Evolutionary conservation across 2,888 invertebrate species (phyloP).

Genomic region (Aproaerema taeniolella): DNA sequence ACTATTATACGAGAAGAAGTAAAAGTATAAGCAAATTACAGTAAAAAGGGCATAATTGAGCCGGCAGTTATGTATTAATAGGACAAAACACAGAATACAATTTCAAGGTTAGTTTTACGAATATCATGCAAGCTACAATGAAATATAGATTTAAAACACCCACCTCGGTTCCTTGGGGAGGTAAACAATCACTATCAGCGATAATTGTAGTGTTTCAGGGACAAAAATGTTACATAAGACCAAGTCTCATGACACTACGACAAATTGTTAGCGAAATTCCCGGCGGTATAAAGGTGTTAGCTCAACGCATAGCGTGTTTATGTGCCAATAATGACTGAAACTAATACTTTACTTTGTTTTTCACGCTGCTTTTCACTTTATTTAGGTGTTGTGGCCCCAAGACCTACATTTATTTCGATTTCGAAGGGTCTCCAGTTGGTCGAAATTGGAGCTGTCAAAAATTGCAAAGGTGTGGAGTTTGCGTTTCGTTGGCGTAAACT

Average conservation of each 20-base stretch:
- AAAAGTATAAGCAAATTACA: no score
- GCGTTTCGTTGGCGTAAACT: constrained; percentile 29
- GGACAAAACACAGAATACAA: neutral
- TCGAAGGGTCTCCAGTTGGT: constrained; percentile 33
- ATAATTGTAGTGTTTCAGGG: constrained; percentile 50
- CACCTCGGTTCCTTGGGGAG: constrained; percentile 58
- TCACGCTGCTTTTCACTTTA: constrained; percentile 47
- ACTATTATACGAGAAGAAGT: no score
- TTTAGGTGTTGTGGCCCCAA: constrained; percentile 49
- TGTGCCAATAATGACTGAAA: constrained; percentile 41
- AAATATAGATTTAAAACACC: constrained; percentile 24
- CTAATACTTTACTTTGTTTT: constrained; percentile 63
- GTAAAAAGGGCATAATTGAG: neutral
- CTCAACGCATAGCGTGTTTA: constrained; percentile 45
- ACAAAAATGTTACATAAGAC: constrained; percentile 70
- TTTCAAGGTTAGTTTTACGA: constrained; percentile 58
- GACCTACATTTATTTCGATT: constrained; percentile 65
- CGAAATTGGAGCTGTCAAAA: constrained; percentile 40
- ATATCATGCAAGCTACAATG: constrained; percentile 13
- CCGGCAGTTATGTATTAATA: neutral
- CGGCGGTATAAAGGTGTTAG: constrained; percentile 43
- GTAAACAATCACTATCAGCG: constrained; percentile 57
- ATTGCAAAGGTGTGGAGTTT: constrained; percentile 6
- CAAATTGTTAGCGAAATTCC: constrained; percentile 31
- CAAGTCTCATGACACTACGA: constrained; percentile 58